Evolutionary conservation across 2,888 invertebrate species (phyloP).

Genomic region (Lithophane semibrunnea): DNA sequence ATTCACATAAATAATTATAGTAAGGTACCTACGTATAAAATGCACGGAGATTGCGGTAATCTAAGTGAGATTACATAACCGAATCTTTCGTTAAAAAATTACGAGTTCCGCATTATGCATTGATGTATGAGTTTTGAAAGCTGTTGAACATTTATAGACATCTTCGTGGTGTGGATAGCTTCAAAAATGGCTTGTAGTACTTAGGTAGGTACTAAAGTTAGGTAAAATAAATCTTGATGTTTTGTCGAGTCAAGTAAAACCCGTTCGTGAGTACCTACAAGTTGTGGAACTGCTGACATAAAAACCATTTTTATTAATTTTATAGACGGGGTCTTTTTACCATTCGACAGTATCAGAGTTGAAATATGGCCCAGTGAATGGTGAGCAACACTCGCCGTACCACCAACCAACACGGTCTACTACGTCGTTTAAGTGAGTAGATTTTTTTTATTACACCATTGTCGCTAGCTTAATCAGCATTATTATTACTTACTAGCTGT

Average conservation of each 20-base stretch:
- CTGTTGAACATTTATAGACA: neutral
- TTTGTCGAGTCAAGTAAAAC: neutral
- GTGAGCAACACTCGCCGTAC: too few species aligned
- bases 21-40: neutral
- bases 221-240: neutral
- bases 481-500: neutral
- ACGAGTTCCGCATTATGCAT: neutral
- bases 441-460: conserved; percentile 2
- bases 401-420: neutral
- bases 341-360: neutral
- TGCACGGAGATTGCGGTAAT: neutral
- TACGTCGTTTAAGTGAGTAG: neutral
- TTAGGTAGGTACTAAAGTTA: too few species aligned
- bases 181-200: neutral
- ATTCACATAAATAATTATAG: neutral
- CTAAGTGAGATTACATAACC: neutral
- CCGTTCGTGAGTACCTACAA: neutral
- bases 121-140: neutral
- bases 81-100: neutral
- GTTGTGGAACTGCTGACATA: neutral
- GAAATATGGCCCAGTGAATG: neutral
- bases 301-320: neutral
- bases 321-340: neutral
- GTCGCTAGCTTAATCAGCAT: conserved; percentile 5
- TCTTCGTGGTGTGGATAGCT: neutral